Conservation (phyloP, 53 echinoderm and acorn worm genomes). For the Patiria pectinifera region DNA sequence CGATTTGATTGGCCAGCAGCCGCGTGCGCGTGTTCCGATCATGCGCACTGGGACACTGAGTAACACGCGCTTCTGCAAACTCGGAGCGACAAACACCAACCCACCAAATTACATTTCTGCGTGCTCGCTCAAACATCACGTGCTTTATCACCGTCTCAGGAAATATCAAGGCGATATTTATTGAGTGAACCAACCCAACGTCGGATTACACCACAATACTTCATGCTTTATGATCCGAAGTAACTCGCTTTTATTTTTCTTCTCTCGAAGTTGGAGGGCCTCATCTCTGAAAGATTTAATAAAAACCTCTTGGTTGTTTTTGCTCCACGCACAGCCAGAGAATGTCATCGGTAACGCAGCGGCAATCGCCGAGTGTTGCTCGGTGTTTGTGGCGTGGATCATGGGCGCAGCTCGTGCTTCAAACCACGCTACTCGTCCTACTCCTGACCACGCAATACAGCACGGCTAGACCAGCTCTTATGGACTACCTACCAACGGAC, state of each 20-base stretch:
- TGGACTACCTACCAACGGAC: slow-evolving; percentile 42
- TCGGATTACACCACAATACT: slow-evolving; percentile 5
- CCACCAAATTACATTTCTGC: slow-evolving; percentile 1
- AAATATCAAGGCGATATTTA: slow-evolving; percentile 31
- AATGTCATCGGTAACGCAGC: slow-evolving; percentile 24
- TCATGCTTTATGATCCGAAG: slow-evolving; percentile 15
- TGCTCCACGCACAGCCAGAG: slow-evolving; percentile 5
- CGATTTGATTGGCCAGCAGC: slow-evolving; percentile 39
- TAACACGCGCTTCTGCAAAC: slow-evolving; percentile 3
- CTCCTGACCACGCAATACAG: slow-evolving; percentile 40
- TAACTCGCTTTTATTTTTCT: not conserved
- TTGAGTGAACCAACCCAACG: not conserved
- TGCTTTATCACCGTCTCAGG: slow-evolving; percentile 8
- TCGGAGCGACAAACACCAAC: not conserved
- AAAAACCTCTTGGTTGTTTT: not conserved
- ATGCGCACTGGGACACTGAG: slow-evolving; percentile 2
- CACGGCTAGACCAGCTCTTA: slow-evolving; percentile 27
- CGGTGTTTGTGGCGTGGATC: slow-evolving; percentile 25
- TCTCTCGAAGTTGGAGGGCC: not conserved
- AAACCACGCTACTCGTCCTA: slow-evolving; percentile 43
- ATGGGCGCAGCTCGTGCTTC: slow-evolving; percentile 31
- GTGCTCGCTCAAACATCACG: slow-evolving; percentile 36
- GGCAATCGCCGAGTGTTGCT: not conserved
- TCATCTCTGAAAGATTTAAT: not conserved
- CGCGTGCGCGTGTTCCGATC: slow-evolving; percentile 11